Conservation (phyloP, 2,797 vertebrate species). For the Falco naumanni region DNA sequence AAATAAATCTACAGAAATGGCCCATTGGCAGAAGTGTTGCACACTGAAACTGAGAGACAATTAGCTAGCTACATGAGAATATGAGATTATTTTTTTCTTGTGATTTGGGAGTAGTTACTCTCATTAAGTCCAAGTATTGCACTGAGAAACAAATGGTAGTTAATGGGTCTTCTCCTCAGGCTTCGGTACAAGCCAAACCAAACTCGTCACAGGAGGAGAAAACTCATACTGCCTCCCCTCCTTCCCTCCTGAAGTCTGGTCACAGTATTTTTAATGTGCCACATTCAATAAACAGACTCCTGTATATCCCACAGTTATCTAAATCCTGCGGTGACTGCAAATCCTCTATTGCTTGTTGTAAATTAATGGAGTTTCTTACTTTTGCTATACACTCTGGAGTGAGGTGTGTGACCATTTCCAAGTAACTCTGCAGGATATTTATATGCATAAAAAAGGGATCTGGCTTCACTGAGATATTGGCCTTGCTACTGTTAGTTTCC, state of each 20-base stretch:
- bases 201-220: neutral
- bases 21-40: neutral
- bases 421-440: neutral
- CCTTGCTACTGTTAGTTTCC: neutral
- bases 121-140: neutral
- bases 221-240: neutral
- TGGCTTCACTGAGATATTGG: neutral
- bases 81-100: neutral
- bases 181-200: neutral
- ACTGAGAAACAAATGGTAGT: neutral
- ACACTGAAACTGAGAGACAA: neutral
- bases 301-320: neutral
- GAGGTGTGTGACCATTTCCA: neutral
- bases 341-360: neutral
- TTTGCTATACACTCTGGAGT: neutral
- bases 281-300: neutral
- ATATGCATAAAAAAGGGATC: neutral
- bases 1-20: neutral
- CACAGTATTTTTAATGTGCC: neutral
- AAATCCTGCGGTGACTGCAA: neutral
- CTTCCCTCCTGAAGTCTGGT: neutral
- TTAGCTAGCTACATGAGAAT: neutral
- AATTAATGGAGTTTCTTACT: neutral
- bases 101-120: neutral
- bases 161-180: neutral